Conservation (phyloP, 2,113 vertebrate genomes). For the Hyperopisus bebe region DNA sequence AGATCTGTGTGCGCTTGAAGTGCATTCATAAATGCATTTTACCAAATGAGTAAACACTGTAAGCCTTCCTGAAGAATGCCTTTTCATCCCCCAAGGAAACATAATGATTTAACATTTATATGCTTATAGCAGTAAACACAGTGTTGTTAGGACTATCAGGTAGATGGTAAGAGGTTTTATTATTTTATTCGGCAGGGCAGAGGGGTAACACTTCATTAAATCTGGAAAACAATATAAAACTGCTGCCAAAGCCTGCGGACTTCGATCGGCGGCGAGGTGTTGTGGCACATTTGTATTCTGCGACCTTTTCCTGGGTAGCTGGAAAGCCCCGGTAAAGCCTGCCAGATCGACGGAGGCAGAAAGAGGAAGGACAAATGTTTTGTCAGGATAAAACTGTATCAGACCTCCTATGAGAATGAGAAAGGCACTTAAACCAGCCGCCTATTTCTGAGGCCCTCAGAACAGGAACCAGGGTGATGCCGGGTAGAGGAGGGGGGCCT, state of each 20-base stretch:
- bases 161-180: not conserved
- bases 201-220: conserved; percentile 30
- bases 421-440: conserved; percentile 37
- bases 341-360: conserved; percentile 32
- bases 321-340: conserved; percentile 38
- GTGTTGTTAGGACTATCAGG: not conserved
- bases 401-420: conserved; percentile 31
- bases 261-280: conserved; percentile 26
- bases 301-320: conserved; percentile 32
- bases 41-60: not conserved
- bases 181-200: not conserved
- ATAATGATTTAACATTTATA: not conserved
- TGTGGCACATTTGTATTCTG: conserved; percentile 40
- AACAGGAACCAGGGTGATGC: conserved; percentile 35
- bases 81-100: not conserved
- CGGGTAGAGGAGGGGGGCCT: conserved; percentile 26
- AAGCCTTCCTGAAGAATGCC: not conserved
- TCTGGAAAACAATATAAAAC: conserved; percentile 30
- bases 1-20: not conserved
- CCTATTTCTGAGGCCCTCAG: conserved; percentile 29
- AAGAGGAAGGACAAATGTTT: conserved; percentile 44
- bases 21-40: not conserved
- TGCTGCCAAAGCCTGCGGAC: conserved; percentile 6
- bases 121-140: not conserved
- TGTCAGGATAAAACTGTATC: conserved; percentile 40